Evolutionary conservation across 2,888 invertebrate species (phyloP).

Genomic region (Empis stercorea): DNA sequence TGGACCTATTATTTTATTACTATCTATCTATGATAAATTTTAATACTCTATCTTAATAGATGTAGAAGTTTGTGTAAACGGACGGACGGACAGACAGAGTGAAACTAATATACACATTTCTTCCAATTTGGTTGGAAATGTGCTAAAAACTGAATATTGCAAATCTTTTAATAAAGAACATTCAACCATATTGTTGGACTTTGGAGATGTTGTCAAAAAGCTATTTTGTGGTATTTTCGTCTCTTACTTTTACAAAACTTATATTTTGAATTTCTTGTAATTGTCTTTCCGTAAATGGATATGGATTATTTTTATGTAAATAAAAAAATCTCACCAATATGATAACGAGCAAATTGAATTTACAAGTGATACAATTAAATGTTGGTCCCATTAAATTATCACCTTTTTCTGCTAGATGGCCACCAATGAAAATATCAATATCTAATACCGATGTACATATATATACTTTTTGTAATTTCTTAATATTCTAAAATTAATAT

Average conservation of each 20-base stretch:
- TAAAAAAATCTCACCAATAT: slow-evolving; percentile 64
- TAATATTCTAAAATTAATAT: slow-evolving; percentile 38
- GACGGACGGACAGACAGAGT: too few species aligned
- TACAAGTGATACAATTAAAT: slow-evolving; percentile 60
- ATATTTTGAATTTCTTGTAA: slow-evolving; percentile 49
- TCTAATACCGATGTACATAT: slow-evolving; percentile 41
- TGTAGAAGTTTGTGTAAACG: too few species aligned
- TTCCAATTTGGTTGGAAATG: too few species aligned
- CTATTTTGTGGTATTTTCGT: slow-evolving; percentile 29
- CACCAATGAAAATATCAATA: slow-evolving; percentile 64
- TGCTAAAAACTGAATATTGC: too few species aligned
- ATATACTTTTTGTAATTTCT: slow-evolving; percentile 32
- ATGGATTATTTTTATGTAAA: slow-evolving; percentile 39
- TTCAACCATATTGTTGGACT: too few species aligned
- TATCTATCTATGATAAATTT: too few species aligned
- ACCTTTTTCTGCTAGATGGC: slow-evolving; percentile 49
- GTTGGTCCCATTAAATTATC: slow-evolving; percentile 57
- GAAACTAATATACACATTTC: too few species aligned
- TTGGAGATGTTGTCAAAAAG: not conserved
- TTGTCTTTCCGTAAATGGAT: slow-evolving; percentile 31
- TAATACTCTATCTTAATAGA: too few species aligned
- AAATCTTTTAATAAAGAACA: too few species aligned
- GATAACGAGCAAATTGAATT: slow-evolving; percentile 52
- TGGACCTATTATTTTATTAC: too few species aligned
- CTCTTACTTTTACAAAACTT: slow-evolving; percentile 45